Conservation (phyloP, 2,113 vertebrate species). For the Erinaceus europaeus region DNA sequence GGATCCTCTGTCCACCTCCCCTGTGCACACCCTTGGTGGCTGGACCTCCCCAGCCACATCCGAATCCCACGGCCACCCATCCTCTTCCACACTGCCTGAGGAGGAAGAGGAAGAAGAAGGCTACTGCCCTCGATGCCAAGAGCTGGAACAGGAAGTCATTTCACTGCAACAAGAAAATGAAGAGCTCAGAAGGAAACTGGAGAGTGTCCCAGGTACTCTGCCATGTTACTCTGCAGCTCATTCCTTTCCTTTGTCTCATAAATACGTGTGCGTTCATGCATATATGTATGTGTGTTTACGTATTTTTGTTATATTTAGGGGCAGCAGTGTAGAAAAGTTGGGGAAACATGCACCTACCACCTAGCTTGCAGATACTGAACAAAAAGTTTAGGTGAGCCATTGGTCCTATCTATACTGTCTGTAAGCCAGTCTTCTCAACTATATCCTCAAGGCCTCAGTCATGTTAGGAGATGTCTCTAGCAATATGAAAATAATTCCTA, state of each 20-base stretch:
- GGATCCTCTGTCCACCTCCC: constrained; percentile 88
- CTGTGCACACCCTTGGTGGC: constrained; percentile 90
- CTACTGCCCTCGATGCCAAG: constrained; percentile 96
- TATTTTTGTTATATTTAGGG: not conserved
- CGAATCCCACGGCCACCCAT: constrained; percentile 97
- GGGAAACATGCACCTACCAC: not conserved
- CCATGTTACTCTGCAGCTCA: not conserved
- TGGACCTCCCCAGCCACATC: constrained; percentile 97
- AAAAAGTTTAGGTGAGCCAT: not conserved
- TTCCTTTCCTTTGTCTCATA: fast-evolving
- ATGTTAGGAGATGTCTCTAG: not conserved
- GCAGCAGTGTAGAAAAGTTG: not conserved
- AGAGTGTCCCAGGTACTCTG: constrained; percentile 92
- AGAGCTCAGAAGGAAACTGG: constrained; percentile 94
- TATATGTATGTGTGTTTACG: not conserved
- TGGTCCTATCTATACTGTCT: not conserved
- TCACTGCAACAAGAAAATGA: constrained; percentile 98
- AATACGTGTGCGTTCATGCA: not conserved
- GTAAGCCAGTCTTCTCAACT: not conserved
- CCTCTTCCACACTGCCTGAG: constrained; percentile 95
- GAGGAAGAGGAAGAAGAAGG: constrained; percentile 93
- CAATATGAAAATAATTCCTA: not conserved
- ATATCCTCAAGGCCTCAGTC: not conserved
- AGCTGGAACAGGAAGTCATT: constrained; percentile 97
- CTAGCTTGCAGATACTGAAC: not conserved